Evolutionary conservation across 2,113 vertebrate genomes (phyloP), one percentile per base, ranked within the genome.

Genomic region (Phoenicopterus ruber): DNA sequence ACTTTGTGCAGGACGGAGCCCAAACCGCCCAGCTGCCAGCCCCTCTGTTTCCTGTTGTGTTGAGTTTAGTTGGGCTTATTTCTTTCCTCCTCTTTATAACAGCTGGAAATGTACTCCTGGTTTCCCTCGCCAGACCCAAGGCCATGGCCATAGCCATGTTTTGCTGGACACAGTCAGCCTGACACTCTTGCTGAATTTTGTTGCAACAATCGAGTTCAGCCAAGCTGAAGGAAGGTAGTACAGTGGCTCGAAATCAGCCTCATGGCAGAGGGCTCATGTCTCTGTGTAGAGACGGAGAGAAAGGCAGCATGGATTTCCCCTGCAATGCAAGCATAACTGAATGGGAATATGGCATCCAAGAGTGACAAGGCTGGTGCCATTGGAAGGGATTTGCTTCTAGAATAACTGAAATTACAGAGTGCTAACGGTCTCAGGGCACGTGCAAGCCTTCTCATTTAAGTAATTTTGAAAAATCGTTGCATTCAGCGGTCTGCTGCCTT

Each of bases 21-120:
- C 61, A 82, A 77, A 54, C 26, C 32, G 11, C 84, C 57, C 65
- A 55, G 44, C 49, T 93, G 80, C 57, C 86, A 80, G 54, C 5
- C 26, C 11, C 54, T 79, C 58, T 82, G 42, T 81, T 97, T 94
- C 94, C 95, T 97, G 88, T 91, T 97, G 32, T 82, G 69, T 34
- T 88, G 62, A 73, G 49, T 77, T 91, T 59, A 63, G 19, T 10
- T 71, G 69, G 50, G 61, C 21, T 79, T 92, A 21, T 26, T 91
- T 91, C 73, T 93, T 87, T 91, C 86, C 55, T 91, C 7, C 18
- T 36, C 34, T 71, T 88, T 94, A 26, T 94, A 42, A 84, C 5
- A 10, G 15, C 52, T 94, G 55, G 55, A 94, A 96, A 83, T 12
- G 1, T 55, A 55, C 12, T 89, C 36, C 70, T 93, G 58, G 42